Evolutionary conservation across 2,888 invertebrate species (phyloP), one percentile per base, ranked within the genome.

Genomic region (Cacoxenus indagator): DNA sequence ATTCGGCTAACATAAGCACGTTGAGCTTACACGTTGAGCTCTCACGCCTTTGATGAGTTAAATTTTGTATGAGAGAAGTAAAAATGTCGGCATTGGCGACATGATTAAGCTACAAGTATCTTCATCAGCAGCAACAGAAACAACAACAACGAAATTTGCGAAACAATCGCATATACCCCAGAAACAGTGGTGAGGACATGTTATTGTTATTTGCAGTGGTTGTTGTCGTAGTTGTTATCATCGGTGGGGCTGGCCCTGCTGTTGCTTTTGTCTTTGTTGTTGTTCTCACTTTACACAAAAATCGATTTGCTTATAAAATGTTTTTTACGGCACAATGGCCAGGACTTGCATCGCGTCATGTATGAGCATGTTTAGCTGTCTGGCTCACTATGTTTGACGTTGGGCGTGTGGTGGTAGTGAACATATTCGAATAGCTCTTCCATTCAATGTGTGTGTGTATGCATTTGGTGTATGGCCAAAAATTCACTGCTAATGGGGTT

Each of bases 261-360:
- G 64, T 29, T 46, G 67, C 61, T 65, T 59, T 22, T 61, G 37
- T 24, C 51, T 65, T 37, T 59, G 45, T 64, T 62, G 68, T 14
- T 70, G 69, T 5, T 66, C 70, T 27, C 83, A 83, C 78, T 81
- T 81, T 83, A 80, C 76, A 83, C 84, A 82, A 81, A 81, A 82
- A 81, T 81, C 80, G 80, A 81, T 81, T 81, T 81, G 84, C 80
- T 84, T 81, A 83, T 83, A 83, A 81, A 83, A 83, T 81, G 84
- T 75, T 81, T n/a, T n/a, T 81, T 78, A 82, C 82, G 76, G 31
- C 71, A 73, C 71, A 66, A 46, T 24, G 17, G 62, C 71, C 71
- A 65, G 68, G 73, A 70, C 69, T 69, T 68, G 72, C 31, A 66
- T 62, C 70, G 67, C 67, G 70, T 69, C 75, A 72, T 70, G 67